phyloP scores from a whole-genome alignment of 92 coral and sea anemone species.

The Blastomussa wellsi region DNA sequence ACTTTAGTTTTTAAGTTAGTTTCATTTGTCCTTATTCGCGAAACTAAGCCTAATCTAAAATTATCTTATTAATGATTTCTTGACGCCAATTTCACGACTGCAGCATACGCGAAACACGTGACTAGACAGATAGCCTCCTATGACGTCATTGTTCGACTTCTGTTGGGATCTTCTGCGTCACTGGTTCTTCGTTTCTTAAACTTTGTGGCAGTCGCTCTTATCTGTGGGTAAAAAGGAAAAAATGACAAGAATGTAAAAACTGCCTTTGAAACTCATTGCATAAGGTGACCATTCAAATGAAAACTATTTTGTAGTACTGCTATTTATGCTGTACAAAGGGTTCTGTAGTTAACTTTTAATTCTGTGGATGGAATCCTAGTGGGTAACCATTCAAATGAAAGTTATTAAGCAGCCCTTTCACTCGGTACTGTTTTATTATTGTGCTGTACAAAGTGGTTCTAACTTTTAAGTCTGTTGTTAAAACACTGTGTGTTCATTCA shows the following conservation, averaged over 20 bases:
- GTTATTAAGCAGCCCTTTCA: neutral
- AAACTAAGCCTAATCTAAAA: neutral
- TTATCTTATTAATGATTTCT: neutral
- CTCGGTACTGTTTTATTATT: too few species aligned
- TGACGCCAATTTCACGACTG: neutral
- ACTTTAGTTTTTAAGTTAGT: neutral
- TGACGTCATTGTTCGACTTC: constrained; percentile 1
- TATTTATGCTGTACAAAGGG: neutral
- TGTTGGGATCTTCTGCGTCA: neutral
- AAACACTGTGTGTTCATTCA: too few species aligned
- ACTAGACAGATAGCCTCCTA: neutral
- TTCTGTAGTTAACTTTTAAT: neutral
- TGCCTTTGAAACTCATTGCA: neutral
- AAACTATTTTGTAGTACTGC: neutral
- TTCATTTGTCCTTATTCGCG: neutral
- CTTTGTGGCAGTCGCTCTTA: constrained; percentile 86
- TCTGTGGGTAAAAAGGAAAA: constrained; percentile 47
- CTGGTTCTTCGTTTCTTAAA: constrained; percentile 77
- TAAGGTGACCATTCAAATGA: neutral
- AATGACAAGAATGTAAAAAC: neutral
- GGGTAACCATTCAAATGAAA: neutral
- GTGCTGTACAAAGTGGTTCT: too few species aligned
- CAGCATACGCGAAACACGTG: neutral
- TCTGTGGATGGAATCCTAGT: neutral
- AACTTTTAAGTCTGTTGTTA: neutral